Evolutionary conservation across 1,140 invertebrate genomes (phyloP), one percentile per base, ranked within the genome.

Genomic region (Lepidurus couesii): DNA sequence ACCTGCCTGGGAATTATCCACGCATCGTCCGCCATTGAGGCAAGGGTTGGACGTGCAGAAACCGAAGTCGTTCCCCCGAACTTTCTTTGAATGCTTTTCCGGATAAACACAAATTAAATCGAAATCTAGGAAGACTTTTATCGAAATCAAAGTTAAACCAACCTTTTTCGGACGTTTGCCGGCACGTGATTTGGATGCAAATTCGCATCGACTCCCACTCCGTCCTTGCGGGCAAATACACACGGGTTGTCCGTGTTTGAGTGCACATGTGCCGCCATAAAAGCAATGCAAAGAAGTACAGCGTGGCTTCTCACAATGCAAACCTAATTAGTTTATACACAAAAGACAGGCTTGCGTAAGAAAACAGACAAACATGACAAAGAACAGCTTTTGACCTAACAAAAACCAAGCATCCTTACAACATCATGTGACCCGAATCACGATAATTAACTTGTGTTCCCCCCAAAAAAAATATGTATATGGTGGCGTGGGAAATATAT

Each of bases 41-140:
- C 78, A 79, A 74, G 78, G 78, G 75, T 79, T 79, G 73, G 78
- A 79, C 44, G 78, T 74, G 73, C 78, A 79, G 73, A 75, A 75
- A 26, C 65, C 44, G 74, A 47, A 44, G 24, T 44, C 75, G 44
- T 45, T 44, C 7, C 75, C 16, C 47, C 44, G 42, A 75, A 21
- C 16, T 65, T 65, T 65, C 53, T 65, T 65, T 13, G 21, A 7
- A 65, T 65, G 16, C 53, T 65, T 34, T 65, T 65, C 53, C 53
- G 13, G 21, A 9, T 21, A 65, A 65, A 7, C 53, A 65, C 21
- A 16, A 21, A 65, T 21, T 65, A 11, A 65, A 21, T n/a, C 21
- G n/a, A 65, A 7, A 21, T 7, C 53, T n/a, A 21, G 16, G 21
- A 7, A 65, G 8, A 65, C 13, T 13, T 65, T 16, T 47, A 47